Base-by-base conservation (phyloP, 1,140 invertebrate species). In the Vollenhovia emeryi region DNA sequence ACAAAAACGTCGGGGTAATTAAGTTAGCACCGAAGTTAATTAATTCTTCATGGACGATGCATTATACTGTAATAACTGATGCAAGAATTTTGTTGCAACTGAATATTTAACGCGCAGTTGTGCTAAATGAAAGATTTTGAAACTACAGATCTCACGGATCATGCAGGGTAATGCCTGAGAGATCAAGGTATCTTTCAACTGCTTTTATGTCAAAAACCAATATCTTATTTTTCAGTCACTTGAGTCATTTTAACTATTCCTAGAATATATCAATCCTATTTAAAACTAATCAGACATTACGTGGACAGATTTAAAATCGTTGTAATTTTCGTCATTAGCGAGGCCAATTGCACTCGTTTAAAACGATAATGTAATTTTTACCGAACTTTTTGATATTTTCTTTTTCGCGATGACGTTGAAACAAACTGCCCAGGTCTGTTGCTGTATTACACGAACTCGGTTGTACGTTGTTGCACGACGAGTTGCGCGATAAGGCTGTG, bases 401-500 rank as follows among this genome's bases (percentile, higher is more conserved):
- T 71, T 66, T n/a, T 2, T n/a, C 4, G 4, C 7, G 8, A 86
- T 86, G 83, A 64, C 33, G 74, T 90, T 33, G 62, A 82, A 82
- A 24, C 36, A 0, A 55, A 87, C 27, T 93, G 90, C 4, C 21
- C 59, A 3, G 87, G 88, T 1, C 89, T 90, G 4, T 2, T 93
- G 15, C 40, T 0, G n/a, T 88, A 89, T 60, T 92, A 92, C n/a
- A n/a, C n/a, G n/a, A n/a, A n/a, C n/a, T n/a, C n/a, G n/a, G n/a
- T n/a, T n/a, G n/a, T n/a, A n/a, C n/a, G n/a, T n/a, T n/a, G n/a
- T n/a, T n/a, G n/a, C n/a, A n/a, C n/a, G n/a, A n/a, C n/a, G n/a
- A n/a, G n/a, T n/a, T n/a, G n/a, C n/a, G n/a, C n/a, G 43, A 8
- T 93, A 90, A 36, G 40, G 91, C 18, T 93, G 90, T 52, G 62